Conservation (phyloP, 2,113 vertebrate genomes). For the Brachypodius melanocephalos region DNA sequence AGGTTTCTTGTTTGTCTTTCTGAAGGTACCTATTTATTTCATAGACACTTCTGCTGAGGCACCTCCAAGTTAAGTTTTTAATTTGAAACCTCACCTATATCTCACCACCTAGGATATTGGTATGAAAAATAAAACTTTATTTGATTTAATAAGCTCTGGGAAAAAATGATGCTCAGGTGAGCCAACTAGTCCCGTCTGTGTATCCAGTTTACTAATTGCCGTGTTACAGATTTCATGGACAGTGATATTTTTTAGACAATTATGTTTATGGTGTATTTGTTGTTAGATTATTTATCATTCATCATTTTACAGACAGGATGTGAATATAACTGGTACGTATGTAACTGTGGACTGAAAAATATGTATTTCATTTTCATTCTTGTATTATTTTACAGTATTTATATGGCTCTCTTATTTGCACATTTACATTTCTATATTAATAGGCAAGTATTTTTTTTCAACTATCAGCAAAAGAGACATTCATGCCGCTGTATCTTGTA, state of each 20-base stretch:
- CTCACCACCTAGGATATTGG: neutral
- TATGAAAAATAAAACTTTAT: neutral
- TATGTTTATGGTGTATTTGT: neutral
- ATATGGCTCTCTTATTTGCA: neutral
- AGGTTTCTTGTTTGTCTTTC: neutral
- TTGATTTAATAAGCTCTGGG: neutral
- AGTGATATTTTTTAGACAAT: neutral
- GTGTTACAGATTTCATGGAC: neutral
- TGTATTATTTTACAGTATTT: neutral
- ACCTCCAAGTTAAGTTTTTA: neutral
- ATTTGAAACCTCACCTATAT: neutral
- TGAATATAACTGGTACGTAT: neutral
- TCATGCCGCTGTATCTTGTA: neutral
- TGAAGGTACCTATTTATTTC: neutral
- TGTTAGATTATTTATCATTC: neutral
- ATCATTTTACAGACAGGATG: neutral
- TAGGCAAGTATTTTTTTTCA: neutral
- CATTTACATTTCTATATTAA: neutral
- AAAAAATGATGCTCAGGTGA: neutral
- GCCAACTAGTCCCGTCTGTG: neutral
- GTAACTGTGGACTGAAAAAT: neutral
- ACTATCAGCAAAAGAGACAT: neutral
- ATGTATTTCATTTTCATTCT: neutral
- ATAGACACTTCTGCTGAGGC: neutral
- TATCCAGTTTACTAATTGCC: neutral